Conservation (phyloP, 2,113 vertebrate species). For the Takifugu flavidus region DNA sequence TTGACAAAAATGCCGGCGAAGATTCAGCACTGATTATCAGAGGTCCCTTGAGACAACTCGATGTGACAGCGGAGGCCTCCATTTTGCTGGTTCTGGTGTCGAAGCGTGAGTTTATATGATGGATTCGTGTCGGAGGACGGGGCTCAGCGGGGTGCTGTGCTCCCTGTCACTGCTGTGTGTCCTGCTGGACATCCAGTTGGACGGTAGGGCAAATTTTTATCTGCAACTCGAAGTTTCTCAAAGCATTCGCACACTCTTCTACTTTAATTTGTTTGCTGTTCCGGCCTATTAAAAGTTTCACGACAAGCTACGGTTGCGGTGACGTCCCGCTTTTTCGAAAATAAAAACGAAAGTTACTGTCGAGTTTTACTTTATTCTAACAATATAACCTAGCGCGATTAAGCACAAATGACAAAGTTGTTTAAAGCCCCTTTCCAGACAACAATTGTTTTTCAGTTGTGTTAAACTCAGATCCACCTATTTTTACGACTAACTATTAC, state of each 20-base stretch:
- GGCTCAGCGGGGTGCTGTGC: slow-evolving; percentile 72
- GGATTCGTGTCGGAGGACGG: slow-evolving; percentile 70
- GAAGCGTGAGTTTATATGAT: slow-evolving; percentile 31
- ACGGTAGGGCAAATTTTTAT: slow-evolving; percentile 62
- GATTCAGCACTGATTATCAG: not conserved
- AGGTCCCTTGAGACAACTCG: slow-evolving; percentile 33
- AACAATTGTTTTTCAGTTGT: too few species aligned
- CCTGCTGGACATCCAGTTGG: slow-evolving; percentile 80
- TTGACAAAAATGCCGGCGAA: not conserved
- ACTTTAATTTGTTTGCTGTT: not conserved
- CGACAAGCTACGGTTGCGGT: not conserved
- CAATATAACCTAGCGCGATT: too few species aligned
- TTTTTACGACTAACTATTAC: too few species aligned
- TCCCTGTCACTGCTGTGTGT: slow-evolving; percentile 79
- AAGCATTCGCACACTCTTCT: not conserved
- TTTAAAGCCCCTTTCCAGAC: too few species aligned
- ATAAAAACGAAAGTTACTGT: not conserved
- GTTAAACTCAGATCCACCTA: too few species aligned
- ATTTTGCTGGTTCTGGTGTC: slow-evolving; percentile 16
- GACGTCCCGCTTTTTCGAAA: not conserved
- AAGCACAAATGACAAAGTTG: too few species aligned
- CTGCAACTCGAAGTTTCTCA: not conserved
- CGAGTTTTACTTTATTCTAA: too few species aligned
- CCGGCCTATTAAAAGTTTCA: not conserved
- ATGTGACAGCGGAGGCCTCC: slow-evolving; percentile 14